A percentile compares a stretch with the other conserved stretches of the same genome.
These are phyloP conservation scores for Lasiurus borealis DNA, from an alignment of 2,113 vertebrate genomes.

Conservation along the genomic window DNA sequence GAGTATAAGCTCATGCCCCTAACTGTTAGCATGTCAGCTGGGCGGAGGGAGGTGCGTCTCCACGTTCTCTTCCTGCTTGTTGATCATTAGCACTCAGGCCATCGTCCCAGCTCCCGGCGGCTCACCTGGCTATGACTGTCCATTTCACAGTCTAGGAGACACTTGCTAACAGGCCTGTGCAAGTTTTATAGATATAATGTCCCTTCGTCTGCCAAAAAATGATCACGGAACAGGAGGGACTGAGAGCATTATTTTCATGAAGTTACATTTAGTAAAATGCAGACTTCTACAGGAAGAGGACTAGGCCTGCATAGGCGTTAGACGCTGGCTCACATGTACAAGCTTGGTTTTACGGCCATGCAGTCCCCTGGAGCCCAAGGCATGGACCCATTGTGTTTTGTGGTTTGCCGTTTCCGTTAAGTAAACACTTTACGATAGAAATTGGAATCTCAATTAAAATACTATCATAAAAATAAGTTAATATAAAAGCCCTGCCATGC, in stretches of 20 bases:
- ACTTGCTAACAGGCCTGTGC: slow-evolving; percentile 9
- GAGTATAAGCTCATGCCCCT: neutral
- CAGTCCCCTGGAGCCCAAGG: neutral
- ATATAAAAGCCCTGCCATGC: neutral
- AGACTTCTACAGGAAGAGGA: neutral
- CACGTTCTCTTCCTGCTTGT: neutral
- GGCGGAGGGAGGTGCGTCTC: neutral
- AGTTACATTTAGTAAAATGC: slow-evolving; percentile 12
- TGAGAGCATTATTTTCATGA: slow-evolving; percentile 28
- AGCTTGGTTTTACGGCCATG: neutral
- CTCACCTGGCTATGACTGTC: neutral
- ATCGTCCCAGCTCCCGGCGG: neutral
- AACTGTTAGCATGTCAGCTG: neutral
- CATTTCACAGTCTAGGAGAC: slow-evolving; percentile 9
- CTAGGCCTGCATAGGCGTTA: neutral
- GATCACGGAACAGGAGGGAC: neutral
- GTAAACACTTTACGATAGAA: neutral
- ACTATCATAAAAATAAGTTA: neutral
- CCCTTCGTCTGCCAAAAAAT: slow-evolving; percentile 10
- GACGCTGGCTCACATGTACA: neutral
- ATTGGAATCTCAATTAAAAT: slow-evolving; percentile 7
- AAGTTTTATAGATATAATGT: neutral
- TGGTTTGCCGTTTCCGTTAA: neutral
- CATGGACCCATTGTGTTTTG: neutral
- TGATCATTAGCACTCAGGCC: neutral